phyloP scores from a whole-genome alignment of 2,113 vertebrate species.

The Zosterops borbonicus region DNA sequence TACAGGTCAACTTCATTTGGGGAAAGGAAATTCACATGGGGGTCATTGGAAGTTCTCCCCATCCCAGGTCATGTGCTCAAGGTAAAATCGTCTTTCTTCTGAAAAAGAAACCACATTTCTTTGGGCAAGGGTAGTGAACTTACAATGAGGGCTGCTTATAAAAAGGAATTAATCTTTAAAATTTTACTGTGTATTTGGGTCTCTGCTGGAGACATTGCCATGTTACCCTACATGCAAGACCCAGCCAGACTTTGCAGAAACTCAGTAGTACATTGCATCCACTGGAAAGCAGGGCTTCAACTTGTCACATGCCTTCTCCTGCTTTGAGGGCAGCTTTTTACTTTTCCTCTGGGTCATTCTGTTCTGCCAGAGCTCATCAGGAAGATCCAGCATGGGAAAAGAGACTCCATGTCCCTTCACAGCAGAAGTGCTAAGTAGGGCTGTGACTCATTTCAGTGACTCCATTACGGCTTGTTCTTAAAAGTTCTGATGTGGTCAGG shows the following conservation, averaged over 20 bases:
- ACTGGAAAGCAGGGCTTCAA: not conserved
- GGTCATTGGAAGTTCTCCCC: not conserved
- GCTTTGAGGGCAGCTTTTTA: not conserved
- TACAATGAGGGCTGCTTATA: not conserved
- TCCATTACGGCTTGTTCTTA: not conserved
- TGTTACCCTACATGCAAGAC: not conserved
- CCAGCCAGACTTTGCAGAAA: not conserved
- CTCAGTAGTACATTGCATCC: not conserved
- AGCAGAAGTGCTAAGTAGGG: not conserved
- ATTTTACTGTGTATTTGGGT: not conserved
- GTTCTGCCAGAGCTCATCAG: not conserved
- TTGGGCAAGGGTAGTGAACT: fast-evolving
- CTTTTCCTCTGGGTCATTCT: not conserved
- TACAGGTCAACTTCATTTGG: not conserved
- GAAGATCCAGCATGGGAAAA: not conserved
- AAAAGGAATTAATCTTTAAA: not conserved
- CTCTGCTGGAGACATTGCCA: not conserved
- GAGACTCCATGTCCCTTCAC: not conserved
- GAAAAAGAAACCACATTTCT: not conserved
- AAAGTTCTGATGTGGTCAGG: not conserved
- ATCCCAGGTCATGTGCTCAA: not conserved
- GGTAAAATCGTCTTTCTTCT: not conserved
- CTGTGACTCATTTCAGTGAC: not conserved
- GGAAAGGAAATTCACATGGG: not conserved
- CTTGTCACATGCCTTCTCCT: not conserved